These are phyloP conservation scores for Clarias gariepinus DNA, from an alignment of 2,113 vertebrate genomes.

Conservation along the genomic window DNA sequence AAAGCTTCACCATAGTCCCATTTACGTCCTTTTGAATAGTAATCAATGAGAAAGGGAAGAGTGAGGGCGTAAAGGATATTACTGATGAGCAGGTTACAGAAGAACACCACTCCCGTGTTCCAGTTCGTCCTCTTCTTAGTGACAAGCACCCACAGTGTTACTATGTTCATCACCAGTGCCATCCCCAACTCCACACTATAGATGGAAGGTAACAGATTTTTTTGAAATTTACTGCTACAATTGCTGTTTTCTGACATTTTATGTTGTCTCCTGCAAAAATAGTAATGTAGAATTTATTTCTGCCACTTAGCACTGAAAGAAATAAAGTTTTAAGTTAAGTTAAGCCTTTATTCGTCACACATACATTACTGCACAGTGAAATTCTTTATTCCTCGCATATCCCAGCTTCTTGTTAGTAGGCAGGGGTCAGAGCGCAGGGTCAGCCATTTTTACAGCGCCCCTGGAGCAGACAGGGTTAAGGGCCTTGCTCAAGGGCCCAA, in stretches of 20 bases:
- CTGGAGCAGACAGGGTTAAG: too few relatives aligned
- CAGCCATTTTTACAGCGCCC: too few relatives aligned
- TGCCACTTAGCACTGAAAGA: not conserved
- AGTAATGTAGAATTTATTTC: not conserved
- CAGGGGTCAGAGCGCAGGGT: too few relatives aligned
- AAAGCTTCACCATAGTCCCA: constrained; percentile 67
- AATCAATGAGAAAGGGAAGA: constrained; percentile 71
- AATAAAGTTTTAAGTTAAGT: too few relatives aligned
- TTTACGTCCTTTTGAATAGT: constrained; percentile 65
- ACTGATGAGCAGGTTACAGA: constrained; percentile 77
- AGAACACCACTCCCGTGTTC: constrained; percentile 74
- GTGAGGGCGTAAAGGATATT: constrained; percentile 77
- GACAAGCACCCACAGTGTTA: constrained; percentile 70
- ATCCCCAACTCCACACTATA: constrained; percentile 65
- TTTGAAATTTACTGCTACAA: constrained; percentile 50
- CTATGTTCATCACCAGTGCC: constrained; percentile 66
- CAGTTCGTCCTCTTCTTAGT: constrained; percentile 65
- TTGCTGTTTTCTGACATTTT: not conserved
- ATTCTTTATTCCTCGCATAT: too few relatives aligned
- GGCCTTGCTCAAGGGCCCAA: too few relatives aligned
- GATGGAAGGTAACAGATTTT: constrained; percentile 58
- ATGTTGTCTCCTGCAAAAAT: constrained; percentile 15
- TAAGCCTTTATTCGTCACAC: too few relatives aligned
- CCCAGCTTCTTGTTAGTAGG: too few relatives aligned
- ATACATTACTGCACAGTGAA: too few relatives aligned